Conservation (phyloP, 2,113 vertebrate species). For the Amphiprion percula region DNA sequence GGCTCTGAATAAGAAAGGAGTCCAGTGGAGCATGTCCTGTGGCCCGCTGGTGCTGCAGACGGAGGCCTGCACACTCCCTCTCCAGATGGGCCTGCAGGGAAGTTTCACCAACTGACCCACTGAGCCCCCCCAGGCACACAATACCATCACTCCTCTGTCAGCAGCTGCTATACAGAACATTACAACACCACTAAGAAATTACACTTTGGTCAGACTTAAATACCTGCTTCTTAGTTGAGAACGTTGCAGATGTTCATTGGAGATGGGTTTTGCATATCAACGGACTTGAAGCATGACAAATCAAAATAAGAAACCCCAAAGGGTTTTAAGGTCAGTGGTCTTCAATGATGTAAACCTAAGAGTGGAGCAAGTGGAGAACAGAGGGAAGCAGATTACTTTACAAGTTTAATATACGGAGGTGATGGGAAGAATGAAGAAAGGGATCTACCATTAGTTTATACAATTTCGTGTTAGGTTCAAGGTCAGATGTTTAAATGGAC, state of each 20-base stretch:
- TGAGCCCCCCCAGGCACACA: conserved; percentile 62
- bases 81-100: conserved; percentile 79
- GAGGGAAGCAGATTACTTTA: conserved; percentile 16
- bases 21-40: conserved; percentile 77
- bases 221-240: conserved; percentile 66
- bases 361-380: conserved; percentile 16
- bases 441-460: neutral
- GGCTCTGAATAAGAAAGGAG: conserved; percentile 75
- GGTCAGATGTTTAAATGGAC: neutral
- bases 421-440: neutral
- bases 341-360: conserved; percentile 43
- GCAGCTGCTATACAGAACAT: conserved; percentile 73
- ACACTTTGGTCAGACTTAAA: conserved; percentile 59
- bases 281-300: conserved; percentile 54
- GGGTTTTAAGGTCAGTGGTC: conserved; percentile 56
- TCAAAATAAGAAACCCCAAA: conserved; percentile 65
- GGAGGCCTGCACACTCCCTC: conserved; percentile 59
- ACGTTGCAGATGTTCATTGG: conserved; percentile 68
- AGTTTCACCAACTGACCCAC: conserved; percentile 72
- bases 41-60: conserved; percentile 51
- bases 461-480: neutral
- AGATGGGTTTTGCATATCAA: conserved; percentile 69
- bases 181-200: conserved; percentile 65
- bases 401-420: conserved; percentile 24
- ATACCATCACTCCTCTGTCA: conserved; percentile 64